phyloP scores from a whole-genome alignment of 2,888 invertebrate species.

The Neoitamus cyanurus region DNA sequence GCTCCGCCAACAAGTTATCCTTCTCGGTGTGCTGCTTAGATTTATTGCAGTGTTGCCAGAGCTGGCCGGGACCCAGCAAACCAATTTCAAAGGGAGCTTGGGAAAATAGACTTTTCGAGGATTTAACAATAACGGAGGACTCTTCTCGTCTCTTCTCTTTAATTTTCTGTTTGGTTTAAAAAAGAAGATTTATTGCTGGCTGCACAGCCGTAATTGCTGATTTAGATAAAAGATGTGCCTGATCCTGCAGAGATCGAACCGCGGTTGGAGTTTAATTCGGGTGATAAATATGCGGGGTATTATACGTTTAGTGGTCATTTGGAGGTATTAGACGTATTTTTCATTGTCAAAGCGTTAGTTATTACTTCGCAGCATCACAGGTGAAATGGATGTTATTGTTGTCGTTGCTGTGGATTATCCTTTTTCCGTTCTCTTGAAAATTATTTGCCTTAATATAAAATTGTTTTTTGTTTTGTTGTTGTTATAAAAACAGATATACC shows the following conservation, averaged over 20 bases:
- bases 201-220: slow-evolving; percentile 10
- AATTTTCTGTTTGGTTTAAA: slow-evolving; percentile 1
- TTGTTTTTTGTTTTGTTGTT: too few species aligned
- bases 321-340: background rate
- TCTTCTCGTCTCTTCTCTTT: background rate
- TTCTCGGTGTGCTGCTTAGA: slow-evolving; percentile 19
- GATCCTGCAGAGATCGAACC: background rate
- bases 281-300: background rate
- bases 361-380: background rate
- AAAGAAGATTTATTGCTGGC: slow-evolving; percentile 21
- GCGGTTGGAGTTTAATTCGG: background rate
- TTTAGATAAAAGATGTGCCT: background rate
- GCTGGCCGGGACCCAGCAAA: background rate
- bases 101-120: background rate
- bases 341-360: background rate
- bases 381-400: background rate
- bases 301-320: background rate
- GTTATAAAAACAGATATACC: too few species aligned
- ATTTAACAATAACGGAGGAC: background rate
- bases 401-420: background rate
- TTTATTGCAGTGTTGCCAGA: slow-evolving; percentile 33
- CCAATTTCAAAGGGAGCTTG: background rate
- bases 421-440: background rate
- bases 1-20: slow-evolving; percentile 34
- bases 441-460: background rate